Conservation (phyloP, 2,113 vertebrate genomes). For the Petrocephalus zakoni region DNA sequence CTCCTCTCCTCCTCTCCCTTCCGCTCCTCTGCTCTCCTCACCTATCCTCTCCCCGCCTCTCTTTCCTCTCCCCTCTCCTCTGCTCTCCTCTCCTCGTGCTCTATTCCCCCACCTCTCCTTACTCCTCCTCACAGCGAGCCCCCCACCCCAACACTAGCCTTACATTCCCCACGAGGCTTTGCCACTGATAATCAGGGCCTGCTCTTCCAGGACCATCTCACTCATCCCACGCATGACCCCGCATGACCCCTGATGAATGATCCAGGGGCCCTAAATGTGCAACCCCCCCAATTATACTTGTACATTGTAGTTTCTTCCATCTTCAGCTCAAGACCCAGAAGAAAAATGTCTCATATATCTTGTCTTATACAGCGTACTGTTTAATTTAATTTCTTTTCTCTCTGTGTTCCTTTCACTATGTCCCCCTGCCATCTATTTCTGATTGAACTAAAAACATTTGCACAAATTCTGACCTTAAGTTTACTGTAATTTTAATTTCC, state of each 20-base stretch:
- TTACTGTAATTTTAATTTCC: background rate
- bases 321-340: background rate
- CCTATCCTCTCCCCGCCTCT: no score
- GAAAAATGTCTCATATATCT: background rate
- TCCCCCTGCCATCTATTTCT: background rate
- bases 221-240: background rate
- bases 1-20: no score
- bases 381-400: background rate
- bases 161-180: constrained; percentile 18
- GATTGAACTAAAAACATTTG: background rate
- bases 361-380: background rate
- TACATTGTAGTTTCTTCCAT: background rate
- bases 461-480: background rate
- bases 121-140: background rate
- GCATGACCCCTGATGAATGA: constrained; percentile 10
- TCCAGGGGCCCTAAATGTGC: constrained; percentile 15
- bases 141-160: background rate
- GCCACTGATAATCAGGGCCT: background rate
- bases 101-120: background rate
- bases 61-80: no score
- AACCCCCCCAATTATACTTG: background rate
- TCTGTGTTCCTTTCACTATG: background rate
- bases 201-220: background rate
- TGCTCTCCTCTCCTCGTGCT: background rate
- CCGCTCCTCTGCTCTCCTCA: no score